A percentile compares a stretch with the other conserved stretches of the same genome.
Conservation (phyloP, 2,113 vertebrate genomes). For the Petrocephalus microphthalmus region DNA sequence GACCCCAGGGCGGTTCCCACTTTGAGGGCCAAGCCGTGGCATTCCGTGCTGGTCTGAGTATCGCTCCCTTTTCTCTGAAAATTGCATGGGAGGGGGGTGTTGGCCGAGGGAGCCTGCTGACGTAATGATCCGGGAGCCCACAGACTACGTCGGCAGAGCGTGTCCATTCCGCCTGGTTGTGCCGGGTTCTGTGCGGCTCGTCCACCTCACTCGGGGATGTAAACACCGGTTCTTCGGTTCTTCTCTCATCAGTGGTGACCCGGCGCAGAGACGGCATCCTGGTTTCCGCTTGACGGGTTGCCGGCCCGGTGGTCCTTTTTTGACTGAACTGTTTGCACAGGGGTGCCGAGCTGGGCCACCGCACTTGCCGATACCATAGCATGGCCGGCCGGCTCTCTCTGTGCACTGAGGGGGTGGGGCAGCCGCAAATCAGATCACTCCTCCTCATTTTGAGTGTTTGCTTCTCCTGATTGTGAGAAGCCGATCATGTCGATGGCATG, state of each 20-base stretch:
- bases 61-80: constrained; percentile 13
- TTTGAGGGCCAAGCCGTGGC: background rate
- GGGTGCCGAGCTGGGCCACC: background rate
- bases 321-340: background rate
- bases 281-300: background rate
- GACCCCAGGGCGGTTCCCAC: constrained; percentile 18
- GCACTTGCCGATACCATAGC: background rate
- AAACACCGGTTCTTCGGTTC: background rate
- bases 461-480: background rate
- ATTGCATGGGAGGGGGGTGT: background rate
- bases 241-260: background rate
- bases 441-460: background rate
- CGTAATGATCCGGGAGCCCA: background rate
- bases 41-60: background rate
- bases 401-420: background rate
- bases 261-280: background rate
- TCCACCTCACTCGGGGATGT: background rate
- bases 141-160: background rate
- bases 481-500: background rate
- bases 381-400: background rate
- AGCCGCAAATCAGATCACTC: background rate
- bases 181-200: background rate
- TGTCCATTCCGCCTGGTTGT: background rate
- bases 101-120: background rate
- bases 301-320: background rate